phyloP scores from a whole-genome alignment of 1,140 invertebrate species.

The Chelonus insularis region DNA sequence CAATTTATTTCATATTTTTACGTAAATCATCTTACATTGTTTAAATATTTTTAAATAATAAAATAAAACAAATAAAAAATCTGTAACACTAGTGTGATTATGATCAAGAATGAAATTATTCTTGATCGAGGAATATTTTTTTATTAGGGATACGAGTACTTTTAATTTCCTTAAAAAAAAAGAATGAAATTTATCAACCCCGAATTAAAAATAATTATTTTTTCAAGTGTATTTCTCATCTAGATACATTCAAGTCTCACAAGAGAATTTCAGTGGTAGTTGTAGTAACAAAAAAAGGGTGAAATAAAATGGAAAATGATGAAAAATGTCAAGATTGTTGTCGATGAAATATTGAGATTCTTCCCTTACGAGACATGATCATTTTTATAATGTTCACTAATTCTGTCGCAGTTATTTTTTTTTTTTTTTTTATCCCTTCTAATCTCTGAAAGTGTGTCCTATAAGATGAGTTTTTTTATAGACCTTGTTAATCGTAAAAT shows the following conservation, averaged over 20 bases:
- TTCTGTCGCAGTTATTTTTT: slow-evolving; percentile 40
- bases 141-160: too few species aligned
- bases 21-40: too few species aligned
- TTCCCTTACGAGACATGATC: slow-evolving; percentile 22
- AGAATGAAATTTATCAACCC: slow-evolving; percentile 25
- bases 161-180: neutral
- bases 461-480: slow-evolving; percentile 38
- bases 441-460: slow-evolving; percentile 22
- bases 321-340: slow-evolving; percentile 54
- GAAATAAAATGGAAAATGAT: slow-evolving; percentile 39
- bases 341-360: slow-evolving; percentile 60
- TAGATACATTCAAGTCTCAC: slow-evolving; percentile 42
- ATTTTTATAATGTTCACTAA: slow-evolving; percentile 19
- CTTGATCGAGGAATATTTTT: too few species aligned
- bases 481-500: slow-evolving; percentile 35
- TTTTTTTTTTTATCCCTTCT: slow-evolving; percentile 43
- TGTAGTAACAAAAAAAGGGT: slow-evolving; percentile 39
- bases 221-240: slow-evolving; percentile 41
- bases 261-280: neutral
- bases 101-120: too few species aligned
- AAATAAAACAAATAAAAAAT: too few species aligned
- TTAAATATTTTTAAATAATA: too few species aligned
- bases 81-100: too few species aligned
- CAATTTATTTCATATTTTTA: too few species aligned
- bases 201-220: slow-evolving; percentile 63